Evolutionary conservation across 1,140 invertebrate genomes (phyloP).

Genomic region (Drosophila bifasciata): DNA sequence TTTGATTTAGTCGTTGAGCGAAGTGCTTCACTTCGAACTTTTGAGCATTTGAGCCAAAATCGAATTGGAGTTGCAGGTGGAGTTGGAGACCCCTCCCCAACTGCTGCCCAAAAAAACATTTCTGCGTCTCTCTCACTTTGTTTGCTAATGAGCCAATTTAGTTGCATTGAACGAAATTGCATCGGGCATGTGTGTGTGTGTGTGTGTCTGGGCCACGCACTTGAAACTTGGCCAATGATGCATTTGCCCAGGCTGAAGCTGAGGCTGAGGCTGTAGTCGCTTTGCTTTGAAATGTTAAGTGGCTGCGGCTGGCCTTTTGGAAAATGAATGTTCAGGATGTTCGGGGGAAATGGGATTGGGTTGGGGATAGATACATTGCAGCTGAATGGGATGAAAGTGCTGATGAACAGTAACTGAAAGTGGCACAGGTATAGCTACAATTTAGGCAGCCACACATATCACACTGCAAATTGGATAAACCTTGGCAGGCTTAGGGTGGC

Average conservation of each 20-base stretch:
- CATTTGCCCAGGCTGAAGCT: conserved; percentile 31
- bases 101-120: conserved; percentile 43
- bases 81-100: too few relatives aligned
- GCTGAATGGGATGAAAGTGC: too few relatives aligned
- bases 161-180: conserved; percentile 73
- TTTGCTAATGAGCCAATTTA: conserved; percentile 80
- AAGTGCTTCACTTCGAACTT: conserved; percentile 49
- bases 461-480: too few relatives aligned
- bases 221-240: conserved; percentile 59
- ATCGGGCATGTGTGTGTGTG: conserved; percentile 18
- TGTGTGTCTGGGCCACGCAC: conserved; percentile 50
- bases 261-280: too few relatives aligned
- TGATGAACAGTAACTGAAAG: too few relatives aligned
- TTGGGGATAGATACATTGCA: too few relatives aligned
- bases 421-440: too few relatives aligned
- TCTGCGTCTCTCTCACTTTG: conserved; percentile 61
- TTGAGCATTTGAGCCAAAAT: conserved; percentile 35
- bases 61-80: background rate
- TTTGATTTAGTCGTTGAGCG: conserved; percentile 51
- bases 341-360: background rate
- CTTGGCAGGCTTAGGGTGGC: too few relatives aligned
- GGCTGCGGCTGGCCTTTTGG: conserved; percentile 5
- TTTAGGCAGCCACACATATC: too few relatives aligned
- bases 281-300: conserved; percentile 59
- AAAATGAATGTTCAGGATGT: conserved; percentile 13